Conservation (phyloP, 2,888 invertebrate species). For the Ophonus ardosiacus region DNA sequence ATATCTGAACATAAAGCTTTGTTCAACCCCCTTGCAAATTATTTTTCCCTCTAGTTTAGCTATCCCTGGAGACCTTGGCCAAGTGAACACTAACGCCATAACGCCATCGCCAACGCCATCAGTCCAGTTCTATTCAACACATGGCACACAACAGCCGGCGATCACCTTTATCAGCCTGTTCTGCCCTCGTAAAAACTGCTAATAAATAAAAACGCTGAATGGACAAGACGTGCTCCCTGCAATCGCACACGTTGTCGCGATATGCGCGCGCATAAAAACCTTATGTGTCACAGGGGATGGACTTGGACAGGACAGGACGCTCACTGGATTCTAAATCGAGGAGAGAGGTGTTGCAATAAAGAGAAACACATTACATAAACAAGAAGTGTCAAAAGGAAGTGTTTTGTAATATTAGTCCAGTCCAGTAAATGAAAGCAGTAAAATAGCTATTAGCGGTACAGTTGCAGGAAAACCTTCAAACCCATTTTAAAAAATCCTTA, state of each 20-base stretch:
- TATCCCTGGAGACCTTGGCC: not conserved
- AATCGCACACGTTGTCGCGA: conserved; percentile 13
- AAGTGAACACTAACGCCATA: conserved; percentile 15
- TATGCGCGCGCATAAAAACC: conserved; percentile 37
- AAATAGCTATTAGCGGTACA: no score
- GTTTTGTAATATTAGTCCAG: no score
- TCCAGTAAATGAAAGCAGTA: no score
- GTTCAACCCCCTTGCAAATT: no score
- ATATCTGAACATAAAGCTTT: no score
- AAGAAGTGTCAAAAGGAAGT: not conserved
- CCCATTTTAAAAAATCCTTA: no score
- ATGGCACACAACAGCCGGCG: conserved; percentile 22
- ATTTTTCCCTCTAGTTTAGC: no score
- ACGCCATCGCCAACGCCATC: not conserved
- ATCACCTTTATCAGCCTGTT: conserved; percentile 51
- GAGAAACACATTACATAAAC: not conserved
- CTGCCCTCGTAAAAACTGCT: conserved; percentile 57
- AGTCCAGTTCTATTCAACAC: conserved; percentile 50
- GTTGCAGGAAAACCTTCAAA: no score
- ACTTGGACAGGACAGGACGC: not conserved
- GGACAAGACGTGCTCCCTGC: conserved; percentile 55
- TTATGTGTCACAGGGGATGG: conserved; percentile 17
- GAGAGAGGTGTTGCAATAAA: not conserved
- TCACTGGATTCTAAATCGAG: not conserved
- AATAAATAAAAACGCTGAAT: conserved; percentile 63